Evolutionary conservation across 2,888 invertebrate species (phyloP).

Genomic region (Drosophila quasianomalipes): DNA sequence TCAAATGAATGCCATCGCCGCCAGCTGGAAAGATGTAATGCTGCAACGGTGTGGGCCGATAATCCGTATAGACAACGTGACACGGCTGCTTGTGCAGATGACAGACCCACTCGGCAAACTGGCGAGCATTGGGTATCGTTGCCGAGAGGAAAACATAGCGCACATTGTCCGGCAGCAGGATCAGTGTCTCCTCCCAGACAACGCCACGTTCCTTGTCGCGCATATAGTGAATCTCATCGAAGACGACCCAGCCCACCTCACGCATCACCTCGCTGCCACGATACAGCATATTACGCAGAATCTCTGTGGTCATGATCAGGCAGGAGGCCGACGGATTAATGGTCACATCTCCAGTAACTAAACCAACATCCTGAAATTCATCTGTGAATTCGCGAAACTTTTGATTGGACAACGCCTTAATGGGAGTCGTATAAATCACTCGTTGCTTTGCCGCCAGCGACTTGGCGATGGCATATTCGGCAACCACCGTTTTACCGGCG

Average conservation of each 20-base stretch:
- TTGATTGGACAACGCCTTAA: slow-evolving; percentile 99
- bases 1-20: slow-evolving; percentile 97
- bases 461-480: slow-evolving; percentile 98
- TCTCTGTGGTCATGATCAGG: slow-evolving; percentile 99
- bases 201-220: slow-evolving; percentile 99
- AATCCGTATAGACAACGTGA: slow-evolving; percentile 99
- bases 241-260: slow-evolving; percentile 99
- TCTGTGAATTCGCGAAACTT: slow-evolving; percentile 99
- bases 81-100: slow-evolving; percentile 98
- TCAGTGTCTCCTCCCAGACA: slow-evolving; percentile 98
- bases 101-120: slow-evolving; percentile 97
- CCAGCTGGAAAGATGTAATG: slow-evolving; percentile 99
- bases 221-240: slow-evolving; percentile 99
- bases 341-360: slow-evolving; percentile 99
- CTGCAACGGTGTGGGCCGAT: slow-evolving; percentile 97
- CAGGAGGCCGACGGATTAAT: slow-evolving; percentile 99
- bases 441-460: slow-evolving; percentile 97
- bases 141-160: slow-evolving; percentile 99
- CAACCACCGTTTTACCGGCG: slow-evolving; percentile 99
- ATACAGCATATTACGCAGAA: slow-evolving; percentile 99
- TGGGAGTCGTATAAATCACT: slow-evolving; percentile 99
- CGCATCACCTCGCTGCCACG: slow-evolving; percentile 99
- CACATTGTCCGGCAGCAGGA: slow-evolving; percentile 98
- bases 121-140: slow-evolving; percentile 99
- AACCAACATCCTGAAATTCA: slow-evolving; percentile 98